Evolutionary conservation across 1,140 invertebrate species (phyloP).

Genomic region (Agrypnia vestita): DNA sequence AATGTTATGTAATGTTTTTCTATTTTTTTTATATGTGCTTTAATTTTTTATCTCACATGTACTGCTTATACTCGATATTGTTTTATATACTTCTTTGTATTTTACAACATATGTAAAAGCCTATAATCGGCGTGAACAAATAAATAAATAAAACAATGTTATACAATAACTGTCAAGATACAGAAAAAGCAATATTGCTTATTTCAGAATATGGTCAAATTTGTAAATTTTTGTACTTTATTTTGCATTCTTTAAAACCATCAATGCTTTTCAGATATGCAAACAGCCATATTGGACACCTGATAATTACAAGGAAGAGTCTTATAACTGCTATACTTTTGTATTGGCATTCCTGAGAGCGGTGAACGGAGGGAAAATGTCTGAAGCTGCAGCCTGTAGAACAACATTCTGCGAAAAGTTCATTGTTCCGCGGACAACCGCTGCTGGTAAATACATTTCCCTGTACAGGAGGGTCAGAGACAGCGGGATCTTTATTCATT

Average conservation of each 20-base stretch:
- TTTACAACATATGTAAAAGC: too few species aligned
- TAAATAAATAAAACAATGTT: too few species aligned
- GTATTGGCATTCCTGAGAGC: constrained; percentile 82
- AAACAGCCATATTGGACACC: constrained; percentile 78
- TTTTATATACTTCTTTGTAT: too few species aligned
- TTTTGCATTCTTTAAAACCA: neutral
- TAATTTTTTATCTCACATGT: too few species aligned
- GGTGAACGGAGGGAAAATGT: constrained; percentile 77
- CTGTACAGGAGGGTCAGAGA: constrained; percentile 80
- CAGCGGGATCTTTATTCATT: constrained; percentile 70
- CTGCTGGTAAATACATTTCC: constrained; percentile 87
- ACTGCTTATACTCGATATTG: too few species aligned
- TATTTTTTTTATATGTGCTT: too few species aligned
- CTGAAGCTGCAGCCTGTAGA: constrained; percentile 76
- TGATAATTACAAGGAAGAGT: constrained; percentile 80
- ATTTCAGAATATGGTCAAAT: too few species aligned
- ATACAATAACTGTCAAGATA: too few species aligned
- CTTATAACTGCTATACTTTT: constrained; percentile 87
- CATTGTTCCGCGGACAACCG: constrained; percentile 82
- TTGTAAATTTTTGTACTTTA: too few species aligned
- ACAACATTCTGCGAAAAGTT: constrained; percentile 83
- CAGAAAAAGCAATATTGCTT: too few species aligned
- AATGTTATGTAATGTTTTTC: too few species aligned
- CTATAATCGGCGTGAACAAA: too few species aligned
- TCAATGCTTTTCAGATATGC: constrained; percentile 70